phyloP scores from a whole-genome alignment of 2,888 invertebrate species.

The Cryptocephalus primarius region DNA sequence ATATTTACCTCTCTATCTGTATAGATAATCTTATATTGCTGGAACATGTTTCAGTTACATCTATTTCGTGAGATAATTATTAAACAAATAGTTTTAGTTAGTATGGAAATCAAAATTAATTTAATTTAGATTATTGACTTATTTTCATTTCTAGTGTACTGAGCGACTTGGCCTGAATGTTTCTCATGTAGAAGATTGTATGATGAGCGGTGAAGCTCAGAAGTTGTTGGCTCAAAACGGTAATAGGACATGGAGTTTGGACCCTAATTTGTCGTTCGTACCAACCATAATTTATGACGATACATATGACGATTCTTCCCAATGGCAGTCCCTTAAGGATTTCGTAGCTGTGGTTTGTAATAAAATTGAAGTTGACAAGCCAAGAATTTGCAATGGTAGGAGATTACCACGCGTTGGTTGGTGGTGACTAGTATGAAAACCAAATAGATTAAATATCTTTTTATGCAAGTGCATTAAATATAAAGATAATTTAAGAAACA shows the following conservation, averaged over 20 bases:
- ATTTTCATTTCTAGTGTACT: slow-evolving; percentile 9
- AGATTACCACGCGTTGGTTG: slow-evolving; percentile 1
- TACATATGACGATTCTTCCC: slow-evolving; percentile 13
- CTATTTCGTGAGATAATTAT: too few species aligned
- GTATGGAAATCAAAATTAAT: too few species aligned
- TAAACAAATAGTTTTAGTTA: not conserved
- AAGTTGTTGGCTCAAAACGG: slow-evolving; percentile 9
- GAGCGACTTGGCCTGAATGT: slow-evolving; percentile 4
- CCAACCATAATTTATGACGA: slow-evolving; percentile 37
- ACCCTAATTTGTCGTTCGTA: slow-evolving; percentile 29
- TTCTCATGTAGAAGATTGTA: slow-evolving; percentile 5
- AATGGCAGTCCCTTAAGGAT: slow-evolving; percentile 14
- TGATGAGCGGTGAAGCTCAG: slow-evolving; percentile 7
- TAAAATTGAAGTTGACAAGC: slow-evolving; percentile 10
- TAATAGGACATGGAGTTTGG: slow-evolving; percentile 18
- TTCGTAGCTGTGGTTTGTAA: slow-evolving; percentile 18
- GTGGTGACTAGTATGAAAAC: not conserved
- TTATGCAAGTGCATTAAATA: too few species aligned
- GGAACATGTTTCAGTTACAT: too few species aligned
- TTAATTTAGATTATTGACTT: slow-evolving; percentile 1
- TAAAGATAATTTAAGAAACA: too few species aligned
- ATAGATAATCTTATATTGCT: too few species aligned
- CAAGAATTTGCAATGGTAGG: slow-evolving; percentile 9
- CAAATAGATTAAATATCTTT: too few species aligned
- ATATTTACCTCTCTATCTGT: too few species aligned